Percentiles rank a stretch among this genome's conserved stretches.
Evolutionary conservation across 2,113 vertebrate species (phyloP).

Genomic region (Sporophila hypoxantha): DNA sequence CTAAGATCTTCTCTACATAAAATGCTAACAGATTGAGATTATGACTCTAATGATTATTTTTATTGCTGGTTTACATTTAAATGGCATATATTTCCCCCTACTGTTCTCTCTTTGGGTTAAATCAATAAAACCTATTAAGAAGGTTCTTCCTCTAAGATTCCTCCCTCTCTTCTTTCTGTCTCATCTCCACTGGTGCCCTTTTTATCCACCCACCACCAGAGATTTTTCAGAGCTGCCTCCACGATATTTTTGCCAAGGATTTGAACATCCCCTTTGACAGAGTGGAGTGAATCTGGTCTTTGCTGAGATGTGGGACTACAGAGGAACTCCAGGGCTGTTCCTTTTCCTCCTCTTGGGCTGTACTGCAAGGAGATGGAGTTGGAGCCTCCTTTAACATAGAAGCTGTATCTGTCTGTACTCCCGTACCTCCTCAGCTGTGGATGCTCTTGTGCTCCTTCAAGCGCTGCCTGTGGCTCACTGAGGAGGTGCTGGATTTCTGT

Average conservation of each 20-base stretch:
- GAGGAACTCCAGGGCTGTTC: background rate
- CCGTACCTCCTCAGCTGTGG: background rate
- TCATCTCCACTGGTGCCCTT: slow-evolving; percentile 46
- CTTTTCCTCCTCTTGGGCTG: background rate
- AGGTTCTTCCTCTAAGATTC: slow-evolving; percentile 38
- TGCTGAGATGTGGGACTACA: background rate
- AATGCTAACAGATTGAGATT: slow-evolving; percentile 57
- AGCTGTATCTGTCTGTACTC: background rate
- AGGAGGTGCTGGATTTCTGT: slow-evolving; percentile 21
- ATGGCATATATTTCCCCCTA: slow-evolving; percentile 43
- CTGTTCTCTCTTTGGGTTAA: slow-evolving; percentile 49
- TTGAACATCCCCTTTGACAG: slow-evolving; percentile 33
- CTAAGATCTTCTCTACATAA: slow-evolving; percentile 41
- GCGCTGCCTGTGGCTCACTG: background rate
- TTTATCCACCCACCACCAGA: slow-evolving; percentile 51
- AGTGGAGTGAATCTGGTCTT: background rate
- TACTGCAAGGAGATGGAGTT: background rate
- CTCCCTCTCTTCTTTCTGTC: slow-evolving; percentile 42
- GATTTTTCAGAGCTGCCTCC: slow-evolving; percentile 47
- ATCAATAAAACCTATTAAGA: slow-evolving; percentile 52
- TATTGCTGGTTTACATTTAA: slow-evolving; percentile 61
- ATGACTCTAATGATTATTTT: slow-evolving; percentile 53
- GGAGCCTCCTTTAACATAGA: background rate
- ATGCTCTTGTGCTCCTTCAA: background rate
- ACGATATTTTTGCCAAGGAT: background rate